Evolutionary conservation across 2,797 vertebrate species (phyloP).

Genomic region (Cephalopachus bancanus): DNA sequence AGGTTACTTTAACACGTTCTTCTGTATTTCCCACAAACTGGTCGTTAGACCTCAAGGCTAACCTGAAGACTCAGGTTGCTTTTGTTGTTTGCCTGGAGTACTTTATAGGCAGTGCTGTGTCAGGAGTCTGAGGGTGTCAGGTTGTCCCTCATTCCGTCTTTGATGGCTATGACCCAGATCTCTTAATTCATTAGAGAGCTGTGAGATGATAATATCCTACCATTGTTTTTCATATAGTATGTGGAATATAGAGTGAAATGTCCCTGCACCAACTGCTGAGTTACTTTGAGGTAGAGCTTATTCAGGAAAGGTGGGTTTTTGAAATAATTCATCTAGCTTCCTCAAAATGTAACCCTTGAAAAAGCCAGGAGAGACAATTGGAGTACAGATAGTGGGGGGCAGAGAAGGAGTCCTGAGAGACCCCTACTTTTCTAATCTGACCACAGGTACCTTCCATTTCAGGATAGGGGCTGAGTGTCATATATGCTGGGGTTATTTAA

Average conservation of each 20-base stretch:
- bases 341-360: background rate
- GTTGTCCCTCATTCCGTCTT: background rate
- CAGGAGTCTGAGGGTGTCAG: background rate
- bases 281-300: background rate
- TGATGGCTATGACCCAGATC: too few species aligned
- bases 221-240: background rate
- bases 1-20: background rate
- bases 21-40: background rate
- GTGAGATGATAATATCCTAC: background rate
- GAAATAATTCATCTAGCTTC: background rate
- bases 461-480: fast-evolving
- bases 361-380: background rate
- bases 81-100: background rate
- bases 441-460: background rate
- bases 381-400: background rate
- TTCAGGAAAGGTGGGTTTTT: background rate
- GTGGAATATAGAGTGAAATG: background rate
- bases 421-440: background rate
- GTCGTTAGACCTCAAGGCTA: background rate
- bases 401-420: background rate
- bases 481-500: background rate
- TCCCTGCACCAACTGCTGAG: background rate
- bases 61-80: background rate
- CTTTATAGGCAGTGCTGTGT: background rate
- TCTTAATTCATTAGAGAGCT: background rate